phyloP scores from a whole-genome alignment of 2,113 vertebrate genomes.

The Proterorhinus semilunaris region DNA sequence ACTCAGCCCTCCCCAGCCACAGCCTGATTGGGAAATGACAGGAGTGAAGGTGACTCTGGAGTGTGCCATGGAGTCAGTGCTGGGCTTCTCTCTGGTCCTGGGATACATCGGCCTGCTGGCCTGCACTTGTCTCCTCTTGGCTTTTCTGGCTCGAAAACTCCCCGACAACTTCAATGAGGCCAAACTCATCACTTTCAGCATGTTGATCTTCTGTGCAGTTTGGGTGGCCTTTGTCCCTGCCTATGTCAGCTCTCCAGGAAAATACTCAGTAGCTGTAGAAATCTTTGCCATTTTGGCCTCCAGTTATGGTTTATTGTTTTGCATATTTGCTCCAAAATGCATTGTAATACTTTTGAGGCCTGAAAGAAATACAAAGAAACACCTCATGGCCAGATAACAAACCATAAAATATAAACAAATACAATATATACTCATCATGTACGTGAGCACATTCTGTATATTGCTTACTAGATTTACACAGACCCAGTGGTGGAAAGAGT shows the following conservation, averaged over 20 bases:
- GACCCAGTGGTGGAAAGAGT: no score
- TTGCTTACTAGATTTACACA: background rate
- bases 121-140: slow-evolving; percentile 64
- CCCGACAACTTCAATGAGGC: slow-evolving; percentile 66
- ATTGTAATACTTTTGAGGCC: slow-evolving; percentile 72
- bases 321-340: slow-evolving; percentile 74
- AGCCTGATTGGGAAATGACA: slow-evolving; percentile 52
- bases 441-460: background rate
- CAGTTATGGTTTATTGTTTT: slow-evolving; percentile 66
- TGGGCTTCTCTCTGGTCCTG: slow-evolving; percentile 67
- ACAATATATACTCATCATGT: background rate
- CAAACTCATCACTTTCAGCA: slow-evolving; percentile 78
- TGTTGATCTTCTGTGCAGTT: slow-evolving; percentile 76
- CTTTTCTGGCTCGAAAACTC: slow-evolving; percentile 76
- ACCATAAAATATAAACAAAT: background rate
- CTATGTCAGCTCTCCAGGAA: slow-evolving; percentile 73
- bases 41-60: slow-evolving; percentile 65
- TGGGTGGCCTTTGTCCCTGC: slow-evolving; percentile 76
- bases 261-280: slow-evolving; percentile 69
- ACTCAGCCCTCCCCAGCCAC: slow-evolving; percentile 63
- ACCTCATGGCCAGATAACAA: slow-evolving; percentile 63
- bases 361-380: slow-evolving; percentile 71
- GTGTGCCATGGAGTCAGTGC: slow-evolving; percentile 64
- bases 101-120: slow-evolving; percentile 75
- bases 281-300: slow-evolving; percentile 77